Percentiles rank a stretch among this genome's conserved stretches.
phyloP scores from a whole-genome alignment of 2,113 vertebrate species.

The Larimichthys polyactis region DNA sequence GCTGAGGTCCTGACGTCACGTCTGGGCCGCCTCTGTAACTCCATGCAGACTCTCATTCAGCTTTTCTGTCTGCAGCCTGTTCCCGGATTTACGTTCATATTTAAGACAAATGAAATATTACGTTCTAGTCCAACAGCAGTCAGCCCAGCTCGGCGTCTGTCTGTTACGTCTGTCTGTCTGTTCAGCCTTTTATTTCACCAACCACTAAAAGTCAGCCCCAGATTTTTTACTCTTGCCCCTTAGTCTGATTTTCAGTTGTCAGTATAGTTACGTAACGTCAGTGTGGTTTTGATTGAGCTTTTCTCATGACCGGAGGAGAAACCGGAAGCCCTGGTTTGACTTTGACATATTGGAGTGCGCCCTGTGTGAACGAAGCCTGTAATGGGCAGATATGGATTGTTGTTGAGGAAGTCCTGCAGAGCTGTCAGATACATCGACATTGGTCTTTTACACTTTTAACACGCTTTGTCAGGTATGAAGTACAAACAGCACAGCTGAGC shows the following conservation, averaged over 20 bases:
- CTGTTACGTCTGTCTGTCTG: too few species aligned
- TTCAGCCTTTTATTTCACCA: too few species aligned
- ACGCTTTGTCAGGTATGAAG: not conserved
- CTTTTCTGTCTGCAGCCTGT: not conserved
- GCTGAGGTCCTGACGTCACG: not conserved
- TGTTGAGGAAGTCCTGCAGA: not conserved
- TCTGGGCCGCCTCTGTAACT: not conserved
- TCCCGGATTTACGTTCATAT: not conserved
- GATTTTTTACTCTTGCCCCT: not conserved
- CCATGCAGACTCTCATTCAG: not conserved
- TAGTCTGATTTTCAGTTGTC: not conserved
- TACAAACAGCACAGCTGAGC: too few species aligned
- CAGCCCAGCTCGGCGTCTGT: too few species aligned
- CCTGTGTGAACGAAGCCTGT: constrained; percentile 16
- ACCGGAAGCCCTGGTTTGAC: not conserved
- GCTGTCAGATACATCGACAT: not conserved
- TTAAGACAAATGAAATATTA: not conserved
- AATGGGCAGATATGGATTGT: constrained; percentile 39
- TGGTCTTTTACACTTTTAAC: not conserved
- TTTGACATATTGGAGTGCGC: constrained; percentile 31
- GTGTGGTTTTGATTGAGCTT: not conserved
- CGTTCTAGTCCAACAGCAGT: too few species aligned
- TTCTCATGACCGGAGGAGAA: not conserved
- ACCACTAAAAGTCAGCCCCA: too few species aligned
- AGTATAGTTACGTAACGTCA: not conserved